phyloP scores from a whole-genome alignment of 1,140 invertebrate genomes.

The Nixonia krombeini region DNA sequence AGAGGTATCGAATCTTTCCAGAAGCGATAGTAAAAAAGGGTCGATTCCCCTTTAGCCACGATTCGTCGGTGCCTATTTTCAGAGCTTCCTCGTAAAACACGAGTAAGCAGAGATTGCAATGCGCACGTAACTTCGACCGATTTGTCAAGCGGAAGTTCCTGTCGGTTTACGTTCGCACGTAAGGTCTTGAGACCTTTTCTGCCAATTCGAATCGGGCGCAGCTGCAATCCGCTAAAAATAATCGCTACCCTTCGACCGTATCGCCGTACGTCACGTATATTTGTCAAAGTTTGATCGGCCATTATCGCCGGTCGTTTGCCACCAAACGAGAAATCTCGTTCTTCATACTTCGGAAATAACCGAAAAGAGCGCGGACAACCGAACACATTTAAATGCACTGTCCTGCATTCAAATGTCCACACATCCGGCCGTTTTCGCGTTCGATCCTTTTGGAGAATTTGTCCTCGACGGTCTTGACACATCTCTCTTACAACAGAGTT shows the following conservation, averaged over 20 bases:
- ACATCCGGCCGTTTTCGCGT: too few relatives aligned
- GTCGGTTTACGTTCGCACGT: slow-evolving; percentile 33
- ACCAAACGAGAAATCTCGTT: too few relatives aligned
- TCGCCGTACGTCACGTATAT: slow-evolving; percentile 16
- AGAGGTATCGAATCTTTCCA: slow-evolving; percentile 7
- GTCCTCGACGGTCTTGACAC: too few relatives aligned
- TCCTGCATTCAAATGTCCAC: too few relatives aligned
- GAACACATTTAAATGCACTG: too few relatives aligned
- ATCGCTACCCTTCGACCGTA: slow-evolving; percentile 24
- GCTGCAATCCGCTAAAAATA: slow-evolving; percentile 42
- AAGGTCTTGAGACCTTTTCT: slow-evolving; percentile 16
- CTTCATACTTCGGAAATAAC: too few relatives aligned
- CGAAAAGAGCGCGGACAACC: too few relatives aligned
- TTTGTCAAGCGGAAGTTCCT: slow-evolving; percentile 42
- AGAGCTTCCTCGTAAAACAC: slow-evolving; percentile 51
- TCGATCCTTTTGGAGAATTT: too few relatives aligned
- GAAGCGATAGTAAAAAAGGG: not conserved
- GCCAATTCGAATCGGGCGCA: slow-evolving; percentile 27
- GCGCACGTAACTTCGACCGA: slow-evolving; percentile 30
- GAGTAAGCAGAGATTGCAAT: slow-evolving; percentile 42
- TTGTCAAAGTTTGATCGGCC: slow-evolving; percentile 12
- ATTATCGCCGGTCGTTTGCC: too few relatives aligned
- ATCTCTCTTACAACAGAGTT: too few relatives aligned
- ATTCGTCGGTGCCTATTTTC: slow-evolving; percentile 47
- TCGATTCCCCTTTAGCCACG: not conserved